These are phyloP conservation scores for Ctenomys sociabilis DNA, from an alignment of 2,113 vertebrate species.

Conservation along the genomic window DNA sequence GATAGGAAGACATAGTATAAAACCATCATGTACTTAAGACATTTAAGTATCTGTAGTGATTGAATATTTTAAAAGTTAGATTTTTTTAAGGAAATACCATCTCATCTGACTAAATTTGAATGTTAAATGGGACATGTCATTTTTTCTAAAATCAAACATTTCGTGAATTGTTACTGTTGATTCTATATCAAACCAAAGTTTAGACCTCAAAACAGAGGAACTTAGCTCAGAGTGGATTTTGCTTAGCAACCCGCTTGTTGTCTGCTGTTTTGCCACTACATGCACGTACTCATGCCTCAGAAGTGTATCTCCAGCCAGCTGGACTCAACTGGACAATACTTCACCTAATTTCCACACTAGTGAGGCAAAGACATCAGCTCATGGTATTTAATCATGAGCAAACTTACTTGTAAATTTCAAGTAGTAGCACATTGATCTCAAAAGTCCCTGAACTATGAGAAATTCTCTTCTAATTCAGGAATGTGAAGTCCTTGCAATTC, in stretches of 20 bases:
- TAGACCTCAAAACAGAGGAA: slow-evolving; percentile 28
- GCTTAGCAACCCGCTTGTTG: slow-evolving; percentile 79
- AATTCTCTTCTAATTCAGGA: slow-evolving; percentile 53
- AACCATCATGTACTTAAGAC: not conserved
- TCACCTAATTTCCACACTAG: slow-evolving; percentile 78
- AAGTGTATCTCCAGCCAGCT: slow-evolving; percentile 82
- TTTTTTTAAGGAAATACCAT: slow-evolving; percentile 56
- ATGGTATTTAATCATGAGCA: slow-evolving; percentile 75
- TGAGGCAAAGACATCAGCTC: slow-evolving; percentile 68
- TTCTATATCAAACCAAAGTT: slow-evolving; percentile 61
- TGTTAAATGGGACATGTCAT: slow-evolving; percentile 35
- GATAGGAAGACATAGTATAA: not conserved
- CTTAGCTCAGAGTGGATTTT: slow-evolving; percentile 60
- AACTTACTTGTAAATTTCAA: slow-evolving; percentile 76
- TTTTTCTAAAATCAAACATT: slow-evolving; percentile 56
- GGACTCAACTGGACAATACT: slow-evolving; percentile 83
- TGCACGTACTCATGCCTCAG: slow-evolving; percentile 36
- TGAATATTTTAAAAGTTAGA: slow-evolving; percentile 54
- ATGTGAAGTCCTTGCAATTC: slow-evolving; percentile 24
- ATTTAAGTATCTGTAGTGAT: slow-evolving; percentile 31
- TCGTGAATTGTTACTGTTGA: slow-evolving; percentile 16
- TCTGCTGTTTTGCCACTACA: slow-evolving; percentile 77
- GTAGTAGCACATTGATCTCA: slow-evolving; percentile 8
- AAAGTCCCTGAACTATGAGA: not conserved
- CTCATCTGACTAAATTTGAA: slow-evolving; percentile 58